These are phyloP conservation scores for Carollia perspicillata DNA, from an alignment of 2,113 vertebrate species.

Conservation along the genomic window DNA sequence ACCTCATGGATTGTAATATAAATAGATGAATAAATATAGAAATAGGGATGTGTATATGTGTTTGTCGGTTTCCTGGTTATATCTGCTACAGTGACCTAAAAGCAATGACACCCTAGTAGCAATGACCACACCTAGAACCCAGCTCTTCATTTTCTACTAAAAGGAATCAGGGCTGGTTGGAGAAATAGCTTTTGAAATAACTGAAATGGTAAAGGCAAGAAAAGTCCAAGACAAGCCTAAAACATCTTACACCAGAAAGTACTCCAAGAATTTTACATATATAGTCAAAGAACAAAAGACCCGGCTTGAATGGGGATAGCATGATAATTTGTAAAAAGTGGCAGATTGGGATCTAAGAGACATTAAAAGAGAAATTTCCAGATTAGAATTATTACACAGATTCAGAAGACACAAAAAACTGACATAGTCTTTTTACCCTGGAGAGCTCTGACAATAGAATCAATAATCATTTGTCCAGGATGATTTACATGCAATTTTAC, in stretches of 20 bases:
- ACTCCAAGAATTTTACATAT: not conserved
- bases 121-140: not conserved
- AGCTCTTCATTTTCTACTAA: not conserved
- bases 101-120: not conserved
- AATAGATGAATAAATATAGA: not conserved
- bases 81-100: not conserved
- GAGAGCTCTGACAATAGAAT: constrained; percentile 11
- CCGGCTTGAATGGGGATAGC: not conserved
- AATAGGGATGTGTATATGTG: not conserved
- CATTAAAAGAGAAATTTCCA: constrained; percentile 4
- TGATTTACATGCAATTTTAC: not conserved
- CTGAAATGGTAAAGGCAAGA: not conserved
- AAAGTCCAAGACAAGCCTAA: constrained; percentile 21
- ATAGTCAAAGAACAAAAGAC: not conserved
- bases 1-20: not conserved
- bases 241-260: not conserved
- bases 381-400: not conserved
- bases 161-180: not conserved
- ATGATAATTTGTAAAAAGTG: not conserved
- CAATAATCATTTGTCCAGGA: constrained; percentile 27
- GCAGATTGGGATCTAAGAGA: not conserved
- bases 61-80: not conserved
- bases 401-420: not conserved
- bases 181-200: constrained; percentile 25
- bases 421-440: not conserved